Evolutionary conservation across 2,888 invertebrate genomes (phyloP).

Genomic region (Philopedon plagiatum): DNA sequence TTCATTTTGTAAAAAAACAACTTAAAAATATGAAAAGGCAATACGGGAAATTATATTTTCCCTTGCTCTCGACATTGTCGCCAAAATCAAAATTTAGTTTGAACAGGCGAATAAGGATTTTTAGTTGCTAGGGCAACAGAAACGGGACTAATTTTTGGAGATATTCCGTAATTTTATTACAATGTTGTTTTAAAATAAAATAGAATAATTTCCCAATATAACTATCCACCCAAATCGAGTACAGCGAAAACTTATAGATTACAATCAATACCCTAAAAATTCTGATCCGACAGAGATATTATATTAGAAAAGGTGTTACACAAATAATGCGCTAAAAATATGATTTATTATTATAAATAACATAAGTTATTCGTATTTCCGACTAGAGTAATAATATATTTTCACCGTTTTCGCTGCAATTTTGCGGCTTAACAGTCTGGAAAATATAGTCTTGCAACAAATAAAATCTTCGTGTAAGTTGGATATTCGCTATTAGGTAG

Average conservation of each 20-base stretch:
- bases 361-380: not conserved
- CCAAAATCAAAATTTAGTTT: too few relatives aligned
- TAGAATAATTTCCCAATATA: not conserved
- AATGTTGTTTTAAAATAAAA: not conserved
- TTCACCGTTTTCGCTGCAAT: not conserved
- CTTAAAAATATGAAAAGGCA: too few relatives aligned
- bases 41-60: too few relatives aligned
- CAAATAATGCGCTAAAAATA: not conserved
- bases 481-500: not conserved
- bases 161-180: too few relatives aligned
- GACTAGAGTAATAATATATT: not conserved
- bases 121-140: too few relatives aligned
- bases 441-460: not conserved
- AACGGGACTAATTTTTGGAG: too few relatives aligned
- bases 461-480: not conserved
- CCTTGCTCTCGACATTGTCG: too few relatives aligned
- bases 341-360: not conserved
- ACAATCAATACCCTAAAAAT: not conserved
- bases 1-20: too few relatives aligned
- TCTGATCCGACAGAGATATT: not conserved
- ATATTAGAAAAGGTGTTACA: not conserved
- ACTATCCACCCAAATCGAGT: not conserved
- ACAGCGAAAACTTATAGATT: not conserved
- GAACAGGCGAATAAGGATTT: too few relatives aligned
- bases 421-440: not conserved